Percentiles rank a stretch among this genome's conserved stretches.
Evolutionary conservation across 2,888 invertebrate genomes (phyloP).

Genomic region (Lypha dubia): DNA sequence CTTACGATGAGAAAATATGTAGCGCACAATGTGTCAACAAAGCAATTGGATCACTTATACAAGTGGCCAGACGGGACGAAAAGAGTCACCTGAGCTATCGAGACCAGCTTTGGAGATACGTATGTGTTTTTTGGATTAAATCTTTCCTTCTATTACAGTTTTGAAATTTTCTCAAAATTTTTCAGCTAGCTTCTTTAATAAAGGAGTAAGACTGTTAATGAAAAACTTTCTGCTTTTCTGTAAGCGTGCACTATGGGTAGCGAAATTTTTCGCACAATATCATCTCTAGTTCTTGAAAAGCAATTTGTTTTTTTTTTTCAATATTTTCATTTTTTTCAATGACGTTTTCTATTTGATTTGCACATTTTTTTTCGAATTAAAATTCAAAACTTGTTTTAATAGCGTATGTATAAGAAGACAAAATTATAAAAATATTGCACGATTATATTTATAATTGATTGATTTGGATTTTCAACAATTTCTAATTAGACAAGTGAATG

Average conservation of each 20-base stretch:
- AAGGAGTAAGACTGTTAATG: not conserved
- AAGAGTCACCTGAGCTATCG: too few relatives aligned
- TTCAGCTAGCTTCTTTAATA: too few relatives aligned
- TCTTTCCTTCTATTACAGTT: too few relatives aligned
- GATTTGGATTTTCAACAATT: conserved; percentile 63
- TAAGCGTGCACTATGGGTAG: not conserved
- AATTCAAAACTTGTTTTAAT: conserved; percentile 65
- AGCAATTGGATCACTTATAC: too few relatives aligned
- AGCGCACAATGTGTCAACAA: too few relatives aligned
- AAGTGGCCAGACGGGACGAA: too few relatives aligned
- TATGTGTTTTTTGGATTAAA: too few relatives aligned
- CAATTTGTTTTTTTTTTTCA: too few relatives aligned
- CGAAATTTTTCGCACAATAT: not conserved
- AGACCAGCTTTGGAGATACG: too few relatives aligned
- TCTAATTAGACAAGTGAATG: conserved; percentile 66
- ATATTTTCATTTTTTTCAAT: conserved; percentile 29
- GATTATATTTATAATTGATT: conserved; percentile 59
- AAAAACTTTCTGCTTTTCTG: not conserved
- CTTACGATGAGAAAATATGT: too few relatives aligned
- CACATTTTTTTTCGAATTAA: conserved; percentile 46
- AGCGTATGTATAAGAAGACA: conserved; percentile 48
- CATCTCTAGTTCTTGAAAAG: not conserved
- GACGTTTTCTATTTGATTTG: conserved; percentile 34
- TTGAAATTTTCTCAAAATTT: too few relatives aligned
- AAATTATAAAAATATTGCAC: conserved; percentile 63